Evolutionary conservation across 2,888 invertebrate genomes (phyloP).

Genomic region (Cheilosia grossa): DNA sequence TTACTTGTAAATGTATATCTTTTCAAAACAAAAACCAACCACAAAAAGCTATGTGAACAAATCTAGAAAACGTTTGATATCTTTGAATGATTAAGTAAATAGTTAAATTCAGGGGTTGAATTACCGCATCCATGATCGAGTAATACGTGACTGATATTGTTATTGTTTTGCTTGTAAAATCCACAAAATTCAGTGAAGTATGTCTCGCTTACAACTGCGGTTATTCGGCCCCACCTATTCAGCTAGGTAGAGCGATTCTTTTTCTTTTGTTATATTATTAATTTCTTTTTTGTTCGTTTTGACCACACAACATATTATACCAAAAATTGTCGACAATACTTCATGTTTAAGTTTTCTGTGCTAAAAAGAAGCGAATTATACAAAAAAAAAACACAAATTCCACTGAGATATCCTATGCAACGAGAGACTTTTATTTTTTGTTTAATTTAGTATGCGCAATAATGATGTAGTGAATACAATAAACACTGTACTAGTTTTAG

Average conservation of each 20-base stretch:
- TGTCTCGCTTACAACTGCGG: too few species aligned
- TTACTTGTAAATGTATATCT: slow-evolving; percentile 47
- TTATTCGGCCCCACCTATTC: too few species aligned
- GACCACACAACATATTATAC: slow-evolving; percentile 59
- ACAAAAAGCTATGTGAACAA: slow-evolving; percentile 67
- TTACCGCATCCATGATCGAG: too few species aligned
- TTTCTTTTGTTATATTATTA: slow-evolving; percentile 34
- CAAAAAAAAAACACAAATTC: slow-evolving; percentile 46
- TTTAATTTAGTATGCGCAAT: slow-evolving; percentile 44
- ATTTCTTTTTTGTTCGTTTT: slow-evolving; percentile 28
- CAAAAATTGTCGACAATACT: slow-evolving; percentile 66
- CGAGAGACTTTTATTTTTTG: slow-evolving; percentile 65
- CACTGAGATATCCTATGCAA: slow-evolving; percentile 73
- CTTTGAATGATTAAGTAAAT: slow-evolving; percentile 58
- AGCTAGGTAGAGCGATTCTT: slow-evolving; percentile 56
- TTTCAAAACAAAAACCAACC: slow-evolving; percentile 37
- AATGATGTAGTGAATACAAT: slow-evolving; percentile 26
- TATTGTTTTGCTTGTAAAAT: too few species aligned
- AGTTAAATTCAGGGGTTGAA: slow-evolving; percentile 49
- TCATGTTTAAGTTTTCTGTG: slow-evolving; percentile 54
- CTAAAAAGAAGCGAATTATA: slow-evolving; percentile 37
- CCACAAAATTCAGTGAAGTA: too few species aligned
- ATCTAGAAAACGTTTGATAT: slow-evolving; percentile 38
- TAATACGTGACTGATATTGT: too few species aligned
- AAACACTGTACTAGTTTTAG: slow-evolving; percentile 50